phyloP scores from a whole-genome alignment of 2,113 vertebrate genomes.

The Osmerus mordax region DNA sequence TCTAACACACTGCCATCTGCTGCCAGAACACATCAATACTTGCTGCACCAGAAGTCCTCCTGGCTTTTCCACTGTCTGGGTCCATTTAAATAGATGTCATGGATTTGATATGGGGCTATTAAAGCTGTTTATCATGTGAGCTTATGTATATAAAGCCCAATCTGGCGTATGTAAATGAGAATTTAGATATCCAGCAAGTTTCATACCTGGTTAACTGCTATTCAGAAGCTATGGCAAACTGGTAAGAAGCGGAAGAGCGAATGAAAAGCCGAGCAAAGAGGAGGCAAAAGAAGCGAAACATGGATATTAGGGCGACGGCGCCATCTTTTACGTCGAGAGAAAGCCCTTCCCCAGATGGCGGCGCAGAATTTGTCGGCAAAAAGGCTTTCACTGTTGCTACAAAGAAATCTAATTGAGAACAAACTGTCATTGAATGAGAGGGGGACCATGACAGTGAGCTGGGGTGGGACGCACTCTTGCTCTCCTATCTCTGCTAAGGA shows the following conservation, averaged over 20 bases:
- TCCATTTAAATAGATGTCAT: too few species aligned
- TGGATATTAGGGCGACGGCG: conserved; percentile 52
- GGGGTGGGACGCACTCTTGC: conserved; percentile 44
- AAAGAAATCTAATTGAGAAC: conserved; percentile 76
- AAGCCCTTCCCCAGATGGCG: conserved; percentile 61
- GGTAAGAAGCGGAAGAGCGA: conserved; percentile 44
- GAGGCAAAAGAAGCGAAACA: conserved; percentile 44
- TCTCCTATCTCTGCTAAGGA: conserved; percentile 12
- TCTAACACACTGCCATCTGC: conserved; percentile 42
- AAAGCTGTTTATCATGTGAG: not conserved
- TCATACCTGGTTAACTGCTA: conserved; percentile 52
- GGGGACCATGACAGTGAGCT: conserved; percentile 60
- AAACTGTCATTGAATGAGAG: conserved; percentile 73
- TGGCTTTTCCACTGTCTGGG: too few species aligned
- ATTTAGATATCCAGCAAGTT: conserved; percentile 51
- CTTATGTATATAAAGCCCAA: not conserved
- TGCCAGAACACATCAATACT: conserved; percentile 25
- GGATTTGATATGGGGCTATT: too few species aligned
- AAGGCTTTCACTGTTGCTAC: conserved; percentile 65
- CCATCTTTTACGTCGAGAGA: conserved; percentile 43
- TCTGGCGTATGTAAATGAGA: conserved; percentile 15
- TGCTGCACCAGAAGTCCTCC: too few species aligned
- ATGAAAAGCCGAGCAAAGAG: conserved; percentile 35
- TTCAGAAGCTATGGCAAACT: conserved; percentile 26
- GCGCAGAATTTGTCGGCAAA: conserved; percentile 42